These are phyloP conservation scores for Periparus ater DNA, from an alignment of 2,797 vertebrate genomes.

Conservation along the genomic window DNA sequence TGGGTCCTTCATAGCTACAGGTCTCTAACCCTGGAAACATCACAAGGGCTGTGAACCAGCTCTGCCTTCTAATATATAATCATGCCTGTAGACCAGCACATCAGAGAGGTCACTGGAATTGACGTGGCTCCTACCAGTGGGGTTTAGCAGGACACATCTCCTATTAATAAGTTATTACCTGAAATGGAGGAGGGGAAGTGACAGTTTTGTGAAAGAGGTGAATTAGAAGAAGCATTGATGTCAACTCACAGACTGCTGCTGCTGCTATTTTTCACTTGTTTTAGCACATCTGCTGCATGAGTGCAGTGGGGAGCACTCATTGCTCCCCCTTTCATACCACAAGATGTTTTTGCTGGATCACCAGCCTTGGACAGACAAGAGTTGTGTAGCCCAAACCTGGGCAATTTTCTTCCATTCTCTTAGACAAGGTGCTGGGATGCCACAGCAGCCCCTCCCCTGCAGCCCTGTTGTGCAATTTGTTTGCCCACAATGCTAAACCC, in stretches of 20 bases:
- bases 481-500: neutral
- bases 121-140: neutral
- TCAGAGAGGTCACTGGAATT: neutral
- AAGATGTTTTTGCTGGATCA: neutral
- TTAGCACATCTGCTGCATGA: rapidly evolving
- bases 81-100: rapidly evolving
- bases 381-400: neutral
- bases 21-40: neutral
- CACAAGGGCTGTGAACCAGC: neutral
- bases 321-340: rapidly evolving
- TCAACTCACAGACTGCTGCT: neutral
- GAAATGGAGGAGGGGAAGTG: neutral
- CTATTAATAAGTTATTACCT: neutral
- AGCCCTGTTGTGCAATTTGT: neutral
- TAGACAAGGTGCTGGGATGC: neutral
- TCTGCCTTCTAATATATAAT: neutral
- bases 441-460: neutral
- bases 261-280: neutral
- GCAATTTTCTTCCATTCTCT: neutral
- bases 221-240: neutral
- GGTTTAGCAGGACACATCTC: neutral
- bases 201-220: neutral
- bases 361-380: neutral
- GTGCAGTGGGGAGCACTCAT: neutral
- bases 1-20: neutral